phyloP scores from a whole-genome alignment of 1,140 invertebrate genomes.

The Zaprionus camerounensis region DNA sequence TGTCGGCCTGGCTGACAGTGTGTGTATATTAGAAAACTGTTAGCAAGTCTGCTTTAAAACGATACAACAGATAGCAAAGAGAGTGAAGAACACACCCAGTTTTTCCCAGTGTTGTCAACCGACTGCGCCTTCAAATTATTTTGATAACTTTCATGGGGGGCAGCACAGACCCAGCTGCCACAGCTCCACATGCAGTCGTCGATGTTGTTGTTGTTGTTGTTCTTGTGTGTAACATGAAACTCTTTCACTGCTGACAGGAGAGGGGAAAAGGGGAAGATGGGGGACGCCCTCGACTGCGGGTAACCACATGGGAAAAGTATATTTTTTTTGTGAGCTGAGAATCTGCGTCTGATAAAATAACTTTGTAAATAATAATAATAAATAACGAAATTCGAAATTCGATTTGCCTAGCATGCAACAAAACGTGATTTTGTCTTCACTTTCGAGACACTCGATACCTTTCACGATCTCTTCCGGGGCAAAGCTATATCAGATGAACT shows the following conservation, averaged over 20 bases:
- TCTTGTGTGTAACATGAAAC: conserved; percentile 45
- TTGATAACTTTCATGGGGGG: conserved; percentile 63
- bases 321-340: conserved; percentile 8
- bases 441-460: conserved; percentile 16
- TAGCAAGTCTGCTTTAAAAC: conserved; percentile 8
- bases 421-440: conserved; percentile 35
- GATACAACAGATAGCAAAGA: conserved; percentile 5
- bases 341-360: conserved; percentile 32
- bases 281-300: conserved; percentile 24
- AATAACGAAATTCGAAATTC: conserved; percentile 23
- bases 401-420: conserved; percentile 18
- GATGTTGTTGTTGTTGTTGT: conserved; percentile 21
- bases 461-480: conserved; percentile 15
- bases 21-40: conserved; percentile 13
- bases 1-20: background rate
- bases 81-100: conserved; percentile 43
- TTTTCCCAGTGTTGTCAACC: conserved; percentile 49
- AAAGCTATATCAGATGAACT: conserved; percentile 1
- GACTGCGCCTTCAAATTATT: conserved; percentile 48
- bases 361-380: conserved; percentile 16
- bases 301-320: conserved; percentile 32
- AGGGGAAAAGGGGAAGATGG: background rate
- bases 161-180: conserved; percentile 40
- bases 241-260: background rate
- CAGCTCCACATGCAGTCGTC: conserved; percentile 36